Conservation (phyloP, 1,140 invertebrate species). For the Schlechtendalia chinensis region DNA sequence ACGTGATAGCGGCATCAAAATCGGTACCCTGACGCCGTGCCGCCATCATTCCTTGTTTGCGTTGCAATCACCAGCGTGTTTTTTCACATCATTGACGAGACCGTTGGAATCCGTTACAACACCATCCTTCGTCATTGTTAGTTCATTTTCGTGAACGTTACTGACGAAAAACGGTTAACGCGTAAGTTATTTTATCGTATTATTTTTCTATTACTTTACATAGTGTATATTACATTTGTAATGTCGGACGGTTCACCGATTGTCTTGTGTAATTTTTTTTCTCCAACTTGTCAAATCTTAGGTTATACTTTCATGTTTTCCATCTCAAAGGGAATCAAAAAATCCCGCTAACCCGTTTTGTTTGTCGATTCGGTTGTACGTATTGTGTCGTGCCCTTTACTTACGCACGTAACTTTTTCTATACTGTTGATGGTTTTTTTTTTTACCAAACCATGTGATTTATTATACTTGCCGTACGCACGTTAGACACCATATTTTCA, state of each 20-base stretch:
- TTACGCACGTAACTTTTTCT: too few relatives aligned
- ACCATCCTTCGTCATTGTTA: neutral
- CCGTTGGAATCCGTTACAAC: constrained; percentile 38
- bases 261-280: too few relatives aligned
- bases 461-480: neutral
- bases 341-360: too few relatives aligned
- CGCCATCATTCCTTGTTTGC: constrained; percentile 33
- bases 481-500: neutral
- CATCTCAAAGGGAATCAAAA: too few relatives aligned
- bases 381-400: too few relatives aligned
- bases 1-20: constrained; percentile 7
- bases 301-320: neutral
- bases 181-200: constrained; percentile 4
- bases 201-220: neutral
- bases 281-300: neutral
- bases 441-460: constrained; percentile 24
- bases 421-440: too few relatives aligned
- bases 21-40: neutral
- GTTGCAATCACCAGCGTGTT: neutral
- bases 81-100: neutral
- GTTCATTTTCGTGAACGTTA: neutral
- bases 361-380: too few relatives aligned
- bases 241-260: too few relatives aligned
- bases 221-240: neutral
- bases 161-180: neutral